Conservation (phyloP, 2,797 vertebrate genomes). For the Linurgus olivaceus region DNA sequence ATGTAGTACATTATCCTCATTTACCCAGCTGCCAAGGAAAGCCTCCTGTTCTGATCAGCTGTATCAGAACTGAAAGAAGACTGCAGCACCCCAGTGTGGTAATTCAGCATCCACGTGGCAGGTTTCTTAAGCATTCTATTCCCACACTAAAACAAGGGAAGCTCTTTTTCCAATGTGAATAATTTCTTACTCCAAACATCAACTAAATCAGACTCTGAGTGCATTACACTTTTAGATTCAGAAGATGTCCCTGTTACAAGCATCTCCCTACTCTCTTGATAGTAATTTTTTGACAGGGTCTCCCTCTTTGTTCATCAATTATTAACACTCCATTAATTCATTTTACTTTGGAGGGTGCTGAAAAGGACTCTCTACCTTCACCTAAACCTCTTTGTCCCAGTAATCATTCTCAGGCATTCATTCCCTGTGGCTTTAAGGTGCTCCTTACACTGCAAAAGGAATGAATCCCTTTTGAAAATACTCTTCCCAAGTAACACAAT, state of each 20-base stretch:
- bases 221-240: neutral
- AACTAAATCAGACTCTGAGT: neutral
- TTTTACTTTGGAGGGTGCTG: neutral
- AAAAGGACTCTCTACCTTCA: neutral
- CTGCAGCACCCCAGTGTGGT: conserved; percentile 62
- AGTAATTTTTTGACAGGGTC: neutral
- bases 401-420: neutral
- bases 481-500: neutral
- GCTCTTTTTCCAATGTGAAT: neutral
- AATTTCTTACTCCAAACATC: neutral
- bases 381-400: neutral
- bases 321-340: neutral
- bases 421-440: neutral
- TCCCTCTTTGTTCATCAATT: neutral
- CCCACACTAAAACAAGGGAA: neutral
- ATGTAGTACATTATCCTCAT: neutral
- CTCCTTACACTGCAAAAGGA: neutral
- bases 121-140: neutral
- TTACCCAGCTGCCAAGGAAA: neutral
- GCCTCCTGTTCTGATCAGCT: neutral
- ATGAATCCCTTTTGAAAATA: neutral
- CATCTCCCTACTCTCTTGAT: neutral
- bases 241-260: neutral
- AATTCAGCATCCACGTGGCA: neutral
- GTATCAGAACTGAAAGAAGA: neutral